Evolutionary conservation across 2,888 invertebrate species (phyloP).

Genomic region (Caenorhabditis sp.): DNA sequence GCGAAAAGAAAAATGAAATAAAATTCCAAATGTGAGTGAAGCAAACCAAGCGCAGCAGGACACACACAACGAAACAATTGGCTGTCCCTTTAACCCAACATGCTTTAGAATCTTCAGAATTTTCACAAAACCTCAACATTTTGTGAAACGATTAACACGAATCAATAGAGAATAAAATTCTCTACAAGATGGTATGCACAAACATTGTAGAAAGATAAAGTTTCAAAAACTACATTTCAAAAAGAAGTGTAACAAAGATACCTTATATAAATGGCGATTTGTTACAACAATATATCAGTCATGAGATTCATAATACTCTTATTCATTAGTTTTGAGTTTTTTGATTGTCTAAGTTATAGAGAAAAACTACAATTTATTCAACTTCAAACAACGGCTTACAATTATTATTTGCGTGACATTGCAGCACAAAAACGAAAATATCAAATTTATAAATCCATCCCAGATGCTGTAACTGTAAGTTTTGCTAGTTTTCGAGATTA

Average conservation of each 20-base stretch:
- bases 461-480: slow-evolving; percentile 26
- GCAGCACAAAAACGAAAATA: slow-evolving; percentile 18
- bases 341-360: slow-evolving; percentile 17
- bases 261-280: background rate
- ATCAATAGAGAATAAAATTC: background rate
- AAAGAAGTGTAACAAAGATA: background rate
- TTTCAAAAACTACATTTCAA: background rate
- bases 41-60: background rate
- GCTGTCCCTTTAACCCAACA: background rate
- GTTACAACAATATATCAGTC: background rate
- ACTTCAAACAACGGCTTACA: slow-evolving; percentile 29
- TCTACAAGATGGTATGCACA: background rate
- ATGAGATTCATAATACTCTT: background rate
- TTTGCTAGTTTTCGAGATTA: background rate
- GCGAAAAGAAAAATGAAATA: background rate
- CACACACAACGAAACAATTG: background rate
- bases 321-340: background rate
- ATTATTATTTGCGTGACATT: slow-evolving; percentile 24
- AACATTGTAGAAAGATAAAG: background rate
- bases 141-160: background rate
- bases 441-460: slow-evolving; percentile 27
- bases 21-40: background rate
- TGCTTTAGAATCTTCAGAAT: background rate
- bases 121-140: background rate
- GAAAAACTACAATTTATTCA: slow-evolving; percentile 36